Base-by-base conservation (phyloP, 2,113 vertebrate genomes). In the Nyctereutes procyonoides region DNA sequence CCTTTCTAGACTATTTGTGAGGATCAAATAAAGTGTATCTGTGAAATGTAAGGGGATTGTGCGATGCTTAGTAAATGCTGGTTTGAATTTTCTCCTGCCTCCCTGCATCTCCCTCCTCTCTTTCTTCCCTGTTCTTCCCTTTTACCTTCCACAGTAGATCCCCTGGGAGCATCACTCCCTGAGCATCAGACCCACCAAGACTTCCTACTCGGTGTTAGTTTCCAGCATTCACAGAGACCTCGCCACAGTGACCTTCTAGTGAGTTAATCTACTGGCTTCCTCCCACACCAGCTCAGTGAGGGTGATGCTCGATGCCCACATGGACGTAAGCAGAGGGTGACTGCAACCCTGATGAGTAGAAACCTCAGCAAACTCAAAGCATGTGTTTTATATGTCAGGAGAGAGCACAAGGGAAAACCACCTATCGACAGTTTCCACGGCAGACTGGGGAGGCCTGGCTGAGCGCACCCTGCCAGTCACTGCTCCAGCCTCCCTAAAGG, bases 321-420 rank as follows among this genome's bases (percentile, higher is more conserved):
- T 3, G 79, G 83, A 98, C 60, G 91, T 95, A 94, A 97, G 97
- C 94, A 97, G 88, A 97, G 77, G 48, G 35, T 83, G 92, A 88
- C 69, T 43, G 60, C 63, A 91, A 87, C 51, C 96, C 95, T 97
- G 95, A 94, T 83, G 95, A 96, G 17, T 74, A 81, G 86, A 95
- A 97, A 97, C 86, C 96, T 97, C 96, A 97, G 95, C 73, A 97
- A 97, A 97, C 67, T 73, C 91, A 93, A 97, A 97, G 89, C 97
- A 97, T 96, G 48, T 97, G 97, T 97, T 97, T 97, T 63, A 30
- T 22, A 48, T 81, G 93, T 58, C 43, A 38, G 24, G 51, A 28
- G 20, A 93, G 53, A 86, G 69, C 96, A 87, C 48, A 93, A 82
- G 43, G 55, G 7, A 63, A 94, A 93, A 84, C n/a, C 79, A 43